Evolutionary conservation across 2,888 invertebrate genomes (phyloP).

Genomic region (Scaptomyza polygonia): DNA sequence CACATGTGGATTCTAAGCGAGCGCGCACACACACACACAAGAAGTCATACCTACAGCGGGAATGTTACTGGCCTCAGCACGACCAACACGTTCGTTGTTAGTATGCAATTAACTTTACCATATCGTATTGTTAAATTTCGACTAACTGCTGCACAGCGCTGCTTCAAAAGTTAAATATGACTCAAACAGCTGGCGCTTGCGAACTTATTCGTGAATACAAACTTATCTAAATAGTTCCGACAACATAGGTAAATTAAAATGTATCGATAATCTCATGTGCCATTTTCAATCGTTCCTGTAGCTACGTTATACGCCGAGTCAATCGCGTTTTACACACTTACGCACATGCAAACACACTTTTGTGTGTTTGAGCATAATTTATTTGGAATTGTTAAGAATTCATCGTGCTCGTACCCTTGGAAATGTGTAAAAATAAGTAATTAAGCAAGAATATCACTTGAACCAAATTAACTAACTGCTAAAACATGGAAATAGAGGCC

Average conservation of each 20-base stretch:
- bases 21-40: conserved; percentile 12
- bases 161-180: not conserved
- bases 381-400: conserved; percentile 30
- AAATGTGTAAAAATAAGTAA: not conserved
- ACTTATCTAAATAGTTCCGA: not conserved
- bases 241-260: conserved; percentile 14
- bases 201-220: conserved; percentile 11
- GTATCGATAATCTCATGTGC: conserved; percentile 32
- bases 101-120: conserved; percentile 17
- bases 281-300: conserved; percentile 21
- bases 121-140: conserved; percentile 29
- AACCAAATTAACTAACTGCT: conserved; percentile 7
- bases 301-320: conserved; percentile 9
- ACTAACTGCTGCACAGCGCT: conserved; percentile 17
- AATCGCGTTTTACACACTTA: conserved; percentile 25
- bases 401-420: conserved; percentile 8
- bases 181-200: conserved; percentile 25
- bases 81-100: conserved; percentile 7
- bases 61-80: conserved; percentile 24
- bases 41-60: conserved; percentile 18
- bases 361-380: conserved; percentile 25
- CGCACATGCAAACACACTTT: conserved; percentile 4
- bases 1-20: conserved; percentile 34
- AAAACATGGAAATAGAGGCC: conserved; percentile 33
- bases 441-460: conserved; percentile 4